These are phyloP conservation scores for Amblyteles armatorius DNA, from an alignment of 2,888 invertebrate species.

Conservation along the genomic window DNA sequence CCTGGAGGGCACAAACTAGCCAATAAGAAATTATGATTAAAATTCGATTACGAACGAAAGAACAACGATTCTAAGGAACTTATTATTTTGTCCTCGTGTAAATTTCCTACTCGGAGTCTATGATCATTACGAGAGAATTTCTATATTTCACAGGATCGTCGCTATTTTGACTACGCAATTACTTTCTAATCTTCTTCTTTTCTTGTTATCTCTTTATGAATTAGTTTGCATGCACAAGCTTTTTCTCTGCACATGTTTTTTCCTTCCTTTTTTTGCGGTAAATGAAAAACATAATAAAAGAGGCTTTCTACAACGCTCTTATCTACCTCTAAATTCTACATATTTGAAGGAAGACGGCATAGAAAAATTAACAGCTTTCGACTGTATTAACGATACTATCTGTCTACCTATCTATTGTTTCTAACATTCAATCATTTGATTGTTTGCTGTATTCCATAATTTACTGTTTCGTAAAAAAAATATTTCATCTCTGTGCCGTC, in stretches of 20 bases:
- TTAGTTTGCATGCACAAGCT: constrained; percentile 85
- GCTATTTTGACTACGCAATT: constrained; percentile 56
- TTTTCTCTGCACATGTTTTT: constrained; percentile 70
- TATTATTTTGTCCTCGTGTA: constrained; percentile 28
- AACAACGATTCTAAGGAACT: constrained; percentile 55
- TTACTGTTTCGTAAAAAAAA: not conserved
- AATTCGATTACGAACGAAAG: constrained; percentile 72
- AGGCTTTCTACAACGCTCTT: constrained; percentile 59
- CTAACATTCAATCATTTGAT: not conserved
- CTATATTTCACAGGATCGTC: constrained; percentile 7
- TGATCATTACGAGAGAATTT: constrained; percentile 35
- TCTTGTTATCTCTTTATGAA: constrained; percentile 65
- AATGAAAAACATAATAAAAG: constrained; percentile 57
- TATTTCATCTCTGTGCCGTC: not conserved
- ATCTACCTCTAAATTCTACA: constrained; percentile 27
- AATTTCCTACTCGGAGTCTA: constrained; percentile 25
- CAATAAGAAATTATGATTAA: constrained; percentile 86
- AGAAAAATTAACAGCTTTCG: constrained; percentile 7
- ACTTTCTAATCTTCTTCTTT: constrained; percentile 33
- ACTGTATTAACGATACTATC: too few relatives aligned
- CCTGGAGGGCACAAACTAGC: constrained; percentile 94
- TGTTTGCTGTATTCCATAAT: not conserved
- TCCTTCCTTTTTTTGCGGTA: constrained; percentile 33
- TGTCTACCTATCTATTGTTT: too few relatives aligned
- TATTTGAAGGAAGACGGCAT: constrained; percentile 7